Evolutionary conservation across 2,888 invertebrate species (phyloP).

Genomic region (Venustoraphidia nigricollis): DNA sequence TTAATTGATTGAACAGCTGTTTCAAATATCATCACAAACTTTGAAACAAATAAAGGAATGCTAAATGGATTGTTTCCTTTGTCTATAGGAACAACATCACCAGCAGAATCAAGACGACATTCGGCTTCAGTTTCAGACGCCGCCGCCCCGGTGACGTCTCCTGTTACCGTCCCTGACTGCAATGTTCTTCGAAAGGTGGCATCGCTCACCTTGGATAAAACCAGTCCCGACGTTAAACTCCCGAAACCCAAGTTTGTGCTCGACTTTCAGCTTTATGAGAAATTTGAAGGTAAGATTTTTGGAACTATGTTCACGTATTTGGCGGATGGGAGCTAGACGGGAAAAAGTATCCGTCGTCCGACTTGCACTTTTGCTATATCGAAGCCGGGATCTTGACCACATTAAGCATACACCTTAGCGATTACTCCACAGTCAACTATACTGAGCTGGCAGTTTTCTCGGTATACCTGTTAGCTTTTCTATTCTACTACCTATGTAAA

Average conservation of each 20-base stretch:
- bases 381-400: too few relatives aligned
- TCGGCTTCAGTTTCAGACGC: constrained; percentile 19
- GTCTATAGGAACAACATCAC: constrained; percentile 6
- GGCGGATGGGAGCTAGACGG: too few relatives aligned
- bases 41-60: too few relatives aligned
- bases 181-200: constrained; percentile 74
- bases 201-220: constrained; percentile 61
- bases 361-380: too few relatives aligned
- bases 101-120: constrained; percentile 4
- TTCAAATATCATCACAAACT: too few relatives aligned
- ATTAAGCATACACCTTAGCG: too few relatives aligned
- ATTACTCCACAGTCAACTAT: too few relatives aligned
- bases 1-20: too few relatives aligned
- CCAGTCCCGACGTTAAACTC: constrained; percentile 47
- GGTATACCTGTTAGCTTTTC: too few relatives aligned
- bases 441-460: too few relatives aligned
- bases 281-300: constrained; percentile 69
- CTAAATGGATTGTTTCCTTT: not conserved
- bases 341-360: too few relatives aligned
- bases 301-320: constrained; percentile 9
- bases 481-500: too few relatives aligned
- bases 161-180: constrained; percentile 32
- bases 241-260: constrained; percentile 61
- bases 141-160: constrained; percentile 27
- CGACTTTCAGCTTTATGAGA: constrained; percentile 74